Evolutionary conservation across 2,113 vertebrate genomes (phyloP).

Genomic region (Sminthopsis crassicaudata): DNA sequence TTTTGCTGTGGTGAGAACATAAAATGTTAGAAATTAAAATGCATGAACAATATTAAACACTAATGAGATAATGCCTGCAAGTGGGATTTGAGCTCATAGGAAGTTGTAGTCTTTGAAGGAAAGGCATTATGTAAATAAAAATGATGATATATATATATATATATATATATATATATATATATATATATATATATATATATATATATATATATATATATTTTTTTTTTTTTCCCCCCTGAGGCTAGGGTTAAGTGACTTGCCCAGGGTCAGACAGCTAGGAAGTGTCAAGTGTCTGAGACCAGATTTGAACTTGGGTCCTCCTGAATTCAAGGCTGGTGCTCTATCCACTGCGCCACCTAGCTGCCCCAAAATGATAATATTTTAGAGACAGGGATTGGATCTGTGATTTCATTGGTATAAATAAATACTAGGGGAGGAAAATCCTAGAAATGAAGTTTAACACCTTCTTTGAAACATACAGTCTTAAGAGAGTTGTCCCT

Average conservation of each 20-base stretch:
- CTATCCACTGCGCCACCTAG: no score
- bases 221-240: no score
- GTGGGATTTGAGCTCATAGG: neutral
- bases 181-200: no score
- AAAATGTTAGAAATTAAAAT: neutral
- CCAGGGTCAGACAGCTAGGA: no score
- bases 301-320: no score
- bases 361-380: neutral
- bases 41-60: neutral
- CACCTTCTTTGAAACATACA: neutral
- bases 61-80: neutral
- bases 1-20: neutral
- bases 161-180: no score
- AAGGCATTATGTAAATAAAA: neutral
- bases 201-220: no score
- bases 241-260: no score
- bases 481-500: neutral
- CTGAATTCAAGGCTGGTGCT: no score
- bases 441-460: neutral
- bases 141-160: neutral
- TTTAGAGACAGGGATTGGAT: neutral
- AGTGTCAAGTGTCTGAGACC: no score
- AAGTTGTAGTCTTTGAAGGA: neutral
- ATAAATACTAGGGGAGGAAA: neutral
- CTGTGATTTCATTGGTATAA: neutral